Evolutionary conservation across 2,113 vertebrate genomes (phyloP).

Genomic region (Jacana jacana): DNA sequence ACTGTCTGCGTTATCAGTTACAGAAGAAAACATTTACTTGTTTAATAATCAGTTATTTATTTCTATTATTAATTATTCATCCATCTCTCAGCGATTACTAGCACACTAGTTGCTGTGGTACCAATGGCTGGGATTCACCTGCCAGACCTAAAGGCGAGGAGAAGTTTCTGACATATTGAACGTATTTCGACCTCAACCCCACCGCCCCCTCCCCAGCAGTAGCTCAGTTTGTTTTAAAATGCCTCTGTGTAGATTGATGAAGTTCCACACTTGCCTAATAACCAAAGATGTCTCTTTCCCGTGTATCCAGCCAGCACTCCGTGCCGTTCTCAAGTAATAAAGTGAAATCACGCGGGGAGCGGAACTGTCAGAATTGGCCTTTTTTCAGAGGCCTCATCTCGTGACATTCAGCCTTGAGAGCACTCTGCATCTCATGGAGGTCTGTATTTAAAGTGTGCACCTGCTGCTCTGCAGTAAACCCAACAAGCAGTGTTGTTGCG

Average conservation of each 20-base stretch:
- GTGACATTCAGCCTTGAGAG: neutral
- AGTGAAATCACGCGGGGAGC: neutral
- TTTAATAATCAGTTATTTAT: conserved; percentile 66
- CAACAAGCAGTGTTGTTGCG: neutral
- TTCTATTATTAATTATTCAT: conserved; percentile 71
- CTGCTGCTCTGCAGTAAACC: neutral
- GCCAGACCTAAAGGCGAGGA: neutral
- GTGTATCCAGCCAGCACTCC: neutral
- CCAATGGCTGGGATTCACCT: conserved; percentile 27
- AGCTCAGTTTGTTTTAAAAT: neutral
- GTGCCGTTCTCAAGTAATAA: neutral
- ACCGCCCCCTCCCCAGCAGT: neutral
- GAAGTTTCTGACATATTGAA: neutral
- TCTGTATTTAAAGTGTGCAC: neutral
- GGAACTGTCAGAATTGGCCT: neutral
- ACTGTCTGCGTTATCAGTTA: conserved; percentile 42
- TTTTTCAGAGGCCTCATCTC: neutral
- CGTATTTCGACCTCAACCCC: neutral
- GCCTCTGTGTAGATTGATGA: neutral
- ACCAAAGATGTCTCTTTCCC: neutral
- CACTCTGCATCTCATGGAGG: neutral
- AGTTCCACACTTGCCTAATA: neutral
- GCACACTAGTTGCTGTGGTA: neutral
- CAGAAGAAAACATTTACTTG: conserved; percentile 64
- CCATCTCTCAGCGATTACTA: neutral